phyloP scores from a whole-genome alignment of 2,888 invertebrate species.

The Drosophila prostipennis region DNA sequence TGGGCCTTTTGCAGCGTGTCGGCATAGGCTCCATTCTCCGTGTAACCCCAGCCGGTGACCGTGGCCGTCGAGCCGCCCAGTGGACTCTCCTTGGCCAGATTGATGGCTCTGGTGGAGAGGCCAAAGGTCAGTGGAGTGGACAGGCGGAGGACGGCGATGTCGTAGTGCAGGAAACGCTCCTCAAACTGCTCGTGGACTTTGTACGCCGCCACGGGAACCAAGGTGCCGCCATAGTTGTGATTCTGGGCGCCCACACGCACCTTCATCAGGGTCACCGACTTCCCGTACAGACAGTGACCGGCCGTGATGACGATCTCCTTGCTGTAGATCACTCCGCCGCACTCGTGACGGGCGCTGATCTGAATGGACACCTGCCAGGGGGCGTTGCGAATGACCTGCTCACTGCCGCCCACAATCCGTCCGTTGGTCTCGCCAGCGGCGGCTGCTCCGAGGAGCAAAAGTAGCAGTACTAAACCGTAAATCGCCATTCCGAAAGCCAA shows the following conservation, averaged over 20 bases:
- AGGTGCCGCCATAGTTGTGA: conserved; percentile 69
- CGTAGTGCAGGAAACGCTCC: conserved; percentile 80
- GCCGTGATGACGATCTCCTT: conserved; percentile 86
- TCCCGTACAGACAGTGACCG: conserved; percentile 78
- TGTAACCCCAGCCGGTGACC: conserved; percentile 75
- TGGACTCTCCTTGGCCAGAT: conserved; percentile 55
- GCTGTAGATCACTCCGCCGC: conserved; percentile 85
- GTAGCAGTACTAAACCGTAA: conserved; percentile 10
- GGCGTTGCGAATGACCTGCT: conserved; percentile 62
- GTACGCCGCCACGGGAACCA: conserved; percentile 50
- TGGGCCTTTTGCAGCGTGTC: conserved; percentile 51
- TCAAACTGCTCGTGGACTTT: conserved; percentile 60
- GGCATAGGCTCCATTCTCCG: conserved; percentile 33
- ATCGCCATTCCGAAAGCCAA: conserved; percentile 11
- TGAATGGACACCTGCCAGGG: conserved; percentile 77
- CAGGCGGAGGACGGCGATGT: conserved; percentile 85
- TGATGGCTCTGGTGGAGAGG: conserved; percentile 59
- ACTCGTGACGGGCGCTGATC: conserved; percentile 84
- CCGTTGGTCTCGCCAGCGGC: conserved; percentile 32
- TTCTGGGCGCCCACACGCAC: conserved; percentile 86
- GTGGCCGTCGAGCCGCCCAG: conserved; percentile 44
- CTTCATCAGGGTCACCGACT: conserved; percentile 52
- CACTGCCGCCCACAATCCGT: conserved; percentile 76
- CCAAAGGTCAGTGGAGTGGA: conserved; percentile 46
- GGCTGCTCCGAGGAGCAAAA: conserved; percentile 6